These are phyloP conservation scores for Riparia riparia DNA, from an alignment of 2,113 vertebrate species.

Conservation along the genomic window DNA sequence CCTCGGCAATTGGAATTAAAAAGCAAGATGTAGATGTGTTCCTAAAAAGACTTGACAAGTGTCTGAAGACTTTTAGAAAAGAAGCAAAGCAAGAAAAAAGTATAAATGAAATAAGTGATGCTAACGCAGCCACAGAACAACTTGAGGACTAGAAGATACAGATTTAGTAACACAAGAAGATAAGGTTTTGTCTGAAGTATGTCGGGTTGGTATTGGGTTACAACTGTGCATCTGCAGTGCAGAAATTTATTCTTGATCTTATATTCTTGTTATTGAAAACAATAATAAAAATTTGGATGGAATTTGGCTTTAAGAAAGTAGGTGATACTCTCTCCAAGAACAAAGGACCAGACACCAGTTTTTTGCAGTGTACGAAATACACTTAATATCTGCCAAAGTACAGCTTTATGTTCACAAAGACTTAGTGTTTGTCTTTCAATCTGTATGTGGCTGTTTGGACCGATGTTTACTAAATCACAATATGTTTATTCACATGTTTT, in stretches of 20 bases:
- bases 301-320: background rate
- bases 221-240: background rate
- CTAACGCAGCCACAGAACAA: background rate
- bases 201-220: background rate
- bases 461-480: background rate
- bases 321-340: background rate
- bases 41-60: constrained; percentile 92
- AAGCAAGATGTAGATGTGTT: constrained; percentile 89
- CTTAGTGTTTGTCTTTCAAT: background rate
- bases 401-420: background rate
- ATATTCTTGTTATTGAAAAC: background rate
- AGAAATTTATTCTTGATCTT: background rate
- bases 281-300: background rate
- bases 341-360: background rate
- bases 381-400: background rate
- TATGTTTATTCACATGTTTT: background rate
- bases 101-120: background rate
- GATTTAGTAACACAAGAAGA: background rate
- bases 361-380: background rate
- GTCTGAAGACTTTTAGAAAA: constrained; percentile 82
- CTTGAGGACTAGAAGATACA: constrained; percentile 18
- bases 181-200: background rate
- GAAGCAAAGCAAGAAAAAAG: constrained; percentile 64
- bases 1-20: constrained; percentile 92
- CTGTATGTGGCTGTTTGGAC: background rate